These are phyloP conservation scores for Catagonus wagneri DNA, from an alignment of 2,113 vertebrate species.

Conservation along the genomic window DNA sequence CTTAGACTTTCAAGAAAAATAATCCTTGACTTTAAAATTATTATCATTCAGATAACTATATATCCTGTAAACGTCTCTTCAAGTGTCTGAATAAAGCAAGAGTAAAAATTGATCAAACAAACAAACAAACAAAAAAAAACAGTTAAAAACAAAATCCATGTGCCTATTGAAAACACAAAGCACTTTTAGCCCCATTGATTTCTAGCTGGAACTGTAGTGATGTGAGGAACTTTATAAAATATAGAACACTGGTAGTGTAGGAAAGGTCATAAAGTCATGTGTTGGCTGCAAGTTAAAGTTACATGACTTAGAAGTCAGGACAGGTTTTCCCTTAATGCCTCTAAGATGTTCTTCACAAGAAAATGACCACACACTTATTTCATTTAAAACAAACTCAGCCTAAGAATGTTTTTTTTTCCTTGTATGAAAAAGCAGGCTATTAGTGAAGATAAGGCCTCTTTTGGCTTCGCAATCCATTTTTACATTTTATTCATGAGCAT, in stretches of 20 bases:
- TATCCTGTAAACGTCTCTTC: background rate
- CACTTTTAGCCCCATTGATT: background rate
- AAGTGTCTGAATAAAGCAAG: slow-evolving; percentile 28
- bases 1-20: background rate
- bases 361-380: slow-evolving; percentile 30
- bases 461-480: slow-evolving; percentile 23
- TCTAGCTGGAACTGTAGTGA: background rate
- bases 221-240: background rate
- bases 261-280: background rate
- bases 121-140: background rate
- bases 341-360: slow-evolving; percentile 21
- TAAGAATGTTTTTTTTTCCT: background rate
- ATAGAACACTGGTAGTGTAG: background rate
- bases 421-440: background rate
- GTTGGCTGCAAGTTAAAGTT: slow-evolving; percentile 15
- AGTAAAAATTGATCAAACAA: background rate
- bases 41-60: slow-evolving; percentile 25
- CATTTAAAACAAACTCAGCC: slow-evolving; percentile 50
- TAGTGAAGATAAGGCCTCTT: slow-evolving; percentile 9
- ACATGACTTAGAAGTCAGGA: background rate
- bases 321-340: slow-evolving; percentile 38
- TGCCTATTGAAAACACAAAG: background rate
- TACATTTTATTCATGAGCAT: background rate
- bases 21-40: slow-evolving; percentile 33
- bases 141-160: slow-evolving; percentile 61